Evolutionary conservation across 2,888 invertebrate species (phyloP).

Genomic region (Clistopyga incitator): DNA sequence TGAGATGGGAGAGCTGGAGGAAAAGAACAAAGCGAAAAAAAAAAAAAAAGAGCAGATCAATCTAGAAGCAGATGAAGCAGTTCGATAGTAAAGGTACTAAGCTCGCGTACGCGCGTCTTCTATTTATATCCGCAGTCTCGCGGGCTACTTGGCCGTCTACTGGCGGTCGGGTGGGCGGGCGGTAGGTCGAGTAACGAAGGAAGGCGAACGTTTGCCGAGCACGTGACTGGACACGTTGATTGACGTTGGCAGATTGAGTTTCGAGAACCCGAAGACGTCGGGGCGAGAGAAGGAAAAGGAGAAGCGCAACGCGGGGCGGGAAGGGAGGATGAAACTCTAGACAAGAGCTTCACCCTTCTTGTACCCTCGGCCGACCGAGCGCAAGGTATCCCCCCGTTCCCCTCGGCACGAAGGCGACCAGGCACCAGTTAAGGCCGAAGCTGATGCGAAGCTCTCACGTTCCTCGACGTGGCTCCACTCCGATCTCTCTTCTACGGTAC

Average conservation of each 20-base stretch:
- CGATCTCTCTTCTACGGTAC: slow-evolving; percentile 32
- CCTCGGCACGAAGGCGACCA: slow-evolving; percentile 35
- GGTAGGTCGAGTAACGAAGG: slow-evolving; percentile 57
- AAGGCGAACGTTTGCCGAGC: slow-evolving; percentile 62
- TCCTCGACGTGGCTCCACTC: slow-evolving; percentile 17
- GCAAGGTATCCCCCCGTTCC: neutral
- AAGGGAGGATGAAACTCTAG: slow-evolving; percentile 54
- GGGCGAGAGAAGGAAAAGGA: slow-evolving; percentile 17
- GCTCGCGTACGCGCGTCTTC: slow-evolving; percentile 46
- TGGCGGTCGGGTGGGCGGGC: slow-evolving; percentile 36
- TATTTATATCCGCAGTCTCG: slow-evolving; percentile 66
- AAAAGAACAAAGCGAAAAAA: neutral
- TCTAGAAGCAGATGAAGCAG: slow-evolving; percentile 34
- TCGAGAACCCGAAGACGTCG: slow-evolving; percentile 58
- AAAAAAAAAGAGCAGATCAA: slow-evolving; percentile 7
- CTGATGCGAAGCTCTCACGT: slow-evolving; percentile 59
- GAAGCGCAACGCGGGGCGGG: neutral
- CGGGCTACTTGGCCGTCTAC: slow-evolving; percentile 60
- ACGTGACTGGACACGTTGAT: slow-evolving; percentile 69
- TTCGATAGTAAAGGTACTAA: slow-evolving; percentile 42
- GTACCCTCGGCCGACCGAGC: slow-evolving; percentile 15
- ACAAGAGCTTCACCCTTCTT: slow-evolving; percentile 51
- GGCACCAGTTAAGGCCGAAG: slow-evolving; percentile 38
- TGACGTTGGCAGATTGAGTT: slow-evolving; percentile 70
- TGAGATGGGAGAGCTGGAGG: neutral